These are phyloP conservation scores for Amiota communis DNA, from an alignment of 2,888 invertebrate species.

Conservation along the genomic window DNA sequence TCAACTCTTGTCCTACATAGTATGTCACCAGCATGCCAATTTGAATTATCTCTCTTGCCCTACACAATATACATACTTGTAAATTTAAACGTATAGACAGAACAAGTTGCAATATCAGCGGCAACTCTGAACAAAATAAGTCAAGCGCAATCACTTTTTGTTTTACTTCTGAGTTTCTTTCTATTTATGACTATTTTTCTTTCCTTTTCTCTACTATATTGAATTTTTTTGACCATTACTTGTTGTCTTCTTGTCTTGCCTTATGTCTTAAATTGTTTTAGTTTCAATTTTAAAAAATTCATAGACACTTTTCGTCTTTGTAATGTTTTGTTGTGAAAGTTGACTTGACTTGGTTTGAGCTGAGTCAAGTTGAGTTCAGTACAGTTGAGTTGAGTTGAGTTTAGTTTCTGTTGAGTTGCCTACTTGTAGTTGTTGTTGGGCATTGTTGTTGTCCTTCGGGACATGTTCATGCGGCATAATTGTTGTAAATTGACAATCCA, in stretches of 20 bases:
- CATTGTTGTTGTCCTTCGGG: not conserved
- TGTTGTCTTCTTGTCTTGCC: not conserved
- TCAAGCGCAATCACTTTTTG: slow-evolving; percentile 22
- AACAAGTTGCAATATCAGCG: not conserved
- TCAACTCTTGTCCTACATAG: no score
- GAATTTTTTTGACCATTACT: not conserved
- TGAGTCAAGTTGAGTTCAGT: not conserved
- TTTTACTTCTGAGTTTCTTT: slow-evolving; percentile 14
- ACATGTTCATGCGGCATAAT: slow-evolving; percentile 22
- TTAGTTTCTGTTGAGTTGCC: not conserved
- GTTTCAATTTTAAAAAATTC: slow-evolving; percentile 23
- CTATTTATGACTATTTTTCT: not conserved
- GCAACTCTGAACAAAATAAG: not conserved
- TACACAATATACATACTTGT: slow-evolving; percentile 4
- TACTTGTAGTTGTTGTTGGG: not conserved
- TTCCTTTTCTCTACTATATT: not conserved
- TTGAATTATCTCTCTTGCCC: slow-evolving; percentile 17
- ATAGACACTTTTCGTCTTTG: slow-evolving; percentile 9
- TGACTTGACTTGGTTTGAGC: not conserved
- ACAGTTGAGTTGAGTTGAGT: not conserved
- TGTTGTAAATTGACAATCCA: slow-evolving; percentile 16
- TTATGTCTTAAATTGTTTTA: not conserved
- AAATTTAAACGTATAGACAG: slow-evolving; percentile 2
- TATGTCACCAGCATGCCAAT: not conserved
- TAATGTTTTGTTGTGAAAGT: not conserved